phyloP scores from a whole-genome alignment of 1,140 invertebrate genomes.

The Aleiodes sp. region DNA sequence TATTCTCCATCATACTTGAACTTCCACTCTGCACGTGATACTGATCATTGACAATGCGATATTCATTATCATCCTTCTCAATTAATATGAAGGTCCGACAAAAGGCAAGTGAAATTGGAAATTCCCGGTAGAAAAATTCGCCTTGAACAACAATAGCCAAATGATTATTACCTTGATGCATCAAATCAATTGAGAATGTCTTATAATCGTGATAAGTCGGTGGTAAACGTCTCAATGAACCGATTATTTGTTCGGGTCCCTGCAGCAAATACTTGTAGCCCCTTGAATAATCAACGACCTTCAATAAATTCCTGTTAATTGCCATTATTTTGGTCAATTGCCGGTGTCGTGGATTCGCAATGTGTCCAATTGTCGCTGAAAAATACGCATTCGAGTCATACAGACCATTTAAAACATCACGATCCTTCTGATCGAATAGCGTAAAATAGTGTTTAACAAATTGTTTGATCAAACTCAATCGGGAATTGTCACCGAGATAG shows the following conservation, averaged over 20 bases:
- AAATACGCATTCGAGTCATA: slow-evolving; percentile 61
- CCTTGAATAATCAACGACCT: slow-evolving; percentile 62
- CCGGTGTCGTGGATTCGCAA: slow-evolving; percentile 50
- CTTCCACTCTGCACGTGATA: slow-evolving; percentile 55
- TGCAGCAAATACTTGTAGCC: slow-evolving; percentile 57
- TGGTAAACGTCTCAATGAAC: slow-evolving; percentile 50
- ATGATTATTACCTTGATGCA: slow-evolving; percentile 46
- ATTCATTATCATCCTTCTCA: slow-evolving; percentile 60
- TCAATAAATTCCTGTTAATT: slow-evolving; percentile 59
- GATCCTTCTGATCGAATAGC: slow-evolving; percentile 60
- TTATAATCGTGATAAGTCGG: slow-evolving; percentile 55
- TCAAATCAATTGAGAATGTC: slow-evolving; percentile 53
- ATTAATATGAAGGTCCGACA: slow-evolving; percentile 57
- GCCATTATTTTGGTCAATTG: slow-evolving; percentile 54
- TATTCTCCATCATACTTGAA: slow-evolving; percentile 35
- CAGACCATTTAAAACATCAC: slow-evolving; percentile 57
- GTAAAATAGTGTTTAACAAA: slow-evolving; percentile 62
- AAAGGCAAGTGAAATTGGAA: slow-evolving; percentile 51
- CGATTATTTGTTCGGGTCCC: slow-evolving; percentile 60
- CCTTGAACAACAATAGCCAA: slow-evolving; percentile 55
- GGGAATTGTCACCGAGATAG: slow-evolving; percentile 50
- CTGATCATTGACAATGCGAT: slow-evolving; percentile 60
- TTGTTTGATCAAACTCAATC: slow-evolving; percentile 54
- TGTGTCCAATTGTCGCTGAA: slow-evolving; percentile 57
- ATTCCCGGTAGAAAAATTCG: slow-evolving; percentile 53